A percentile compares a stretch with the other conserved stretches of the same genome.
These are phyloP conservation scores for Abscondita cerata DNA, from an alignment of 2,888 invertebrate species.

Conservation along the genomic window DNA sequence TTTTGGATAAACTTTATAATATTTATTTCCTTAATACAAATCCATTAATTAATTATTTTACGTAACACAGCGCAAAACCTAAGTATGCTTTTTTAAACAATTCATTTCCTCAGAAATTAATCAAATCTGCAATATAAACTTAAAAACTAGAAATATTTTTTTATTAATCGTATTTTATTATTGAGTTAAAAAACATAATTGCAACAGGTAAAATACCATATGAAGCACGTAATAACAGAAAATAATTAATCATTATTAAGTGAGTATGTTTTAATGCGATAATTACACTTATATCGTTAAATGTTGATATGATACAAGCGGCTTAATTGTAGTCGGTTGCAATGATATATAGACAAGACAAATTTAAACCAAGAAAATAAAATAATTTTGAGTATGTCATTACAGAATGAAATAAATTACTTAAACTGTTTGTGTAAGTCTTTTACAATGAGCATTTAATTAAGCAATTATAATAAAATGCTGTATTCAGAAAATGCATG, in stretches of 20 bases:
- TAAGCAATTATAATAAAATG: constrained; percentile 27
- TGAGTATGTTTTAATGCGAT: constrained; percentile 2
- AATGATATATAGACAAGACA: not conserved
- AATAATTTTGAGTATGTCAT: not conserved
- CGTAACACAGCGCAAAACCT: too few species aligned
- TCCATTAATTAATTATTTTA: too few species aligned
- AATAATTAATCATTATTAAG: not conserved
- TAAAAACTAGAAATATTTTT: too few species aligned
- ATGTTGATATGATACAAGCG: not conserved
- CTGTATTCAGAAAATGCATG: constrained; percentile 14
- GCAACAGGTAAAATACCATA: too few species aligned
- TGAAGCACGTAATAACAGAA: too few species aligned
- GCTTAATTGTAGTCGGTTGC: constrained; percentile 1
- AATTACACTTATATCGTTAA: not conserved
- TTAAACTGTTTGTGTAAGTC: constrained; percentile 6
- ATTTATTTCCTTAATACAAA: too few species aligned
- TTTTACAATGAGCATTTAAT: constrained; percentile 18
- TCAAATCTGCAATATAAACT: too few species aligned
- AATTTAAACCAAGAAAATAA: not conserved
- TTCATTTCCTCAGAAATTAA: too few species aligned
- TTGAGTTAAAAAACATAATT: too few species aligned
- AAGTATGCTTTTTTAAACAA: too few species aligned
- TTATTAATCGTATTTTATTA: too few species aligned
- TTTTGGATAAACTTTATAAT: too few species aligned
- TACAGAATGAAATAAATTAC: not conserved